These are phyloP conservation scores for Synanthedon formicaeformis DNA, from an alignment of 2,888 invertebrate genomes.

Conservation along the genomic window DNA sequence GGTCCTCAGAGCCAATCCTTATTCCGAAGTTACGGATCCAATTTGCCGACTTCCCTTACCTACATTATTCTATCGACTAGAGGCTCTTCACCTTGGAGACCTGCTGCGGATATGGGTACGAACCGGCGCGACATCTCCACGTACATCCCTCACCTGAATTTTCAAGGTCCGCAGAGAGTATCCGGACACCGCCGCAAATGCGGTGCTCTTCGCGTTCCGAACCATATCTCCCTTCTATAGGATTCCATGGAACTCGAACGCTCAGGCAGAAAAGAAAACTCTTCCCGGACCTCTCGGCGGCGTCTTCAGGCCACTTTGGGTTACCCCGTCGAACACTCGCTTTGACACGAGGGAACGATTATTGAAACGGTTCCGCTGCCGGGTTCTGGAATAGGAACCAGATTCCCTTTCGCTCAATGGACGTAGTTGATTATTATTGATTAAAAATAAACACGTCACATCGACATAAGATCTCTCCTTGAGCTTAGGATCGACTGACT, in stretches of 20 bases:
- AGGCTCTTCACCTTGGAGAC: conserved; percentile 1
- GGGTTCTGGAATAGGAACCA: neutral
- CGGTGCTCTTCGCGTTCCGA: neutral
- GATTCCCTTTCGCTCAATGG: neutral
- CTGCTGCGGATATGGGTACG: neutral
- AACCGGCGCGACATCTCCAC: neutral
- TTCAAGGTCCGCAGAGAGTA: neutral
- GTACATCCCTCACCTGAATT: neutral
- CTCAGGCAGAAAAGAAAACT: neutral
- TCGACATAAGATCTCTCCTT: neutral
- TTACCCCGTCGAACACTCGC: neutral
- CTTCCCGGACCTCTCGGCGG: neutral
- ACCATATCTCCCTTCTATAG: neutral
- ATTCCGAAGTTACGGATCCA: conserved; percentile 1
- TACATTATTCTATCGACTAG: conserved; percentile 1
- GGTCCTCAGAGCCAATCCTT: conserved; percentile 1
- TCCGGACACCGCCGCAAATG: neutral
- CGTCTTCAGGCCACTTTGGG: neutral
- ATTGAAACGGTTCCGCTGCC: neutral
- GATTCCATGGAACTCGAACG: neutral
- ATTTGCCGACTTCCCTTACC: conserved; percentile 1
- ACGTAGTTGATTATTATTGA: neutral
- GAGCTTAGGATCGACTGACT: neutral
- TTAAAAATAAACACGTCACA: neutral
- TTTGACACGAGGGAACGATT: neutral